These are phyloP conservation scores for Gisinianus flammeolus DNA, from an alignment of 2,888 invertebrate genomes.

Conservation along the genomic window DNA sequence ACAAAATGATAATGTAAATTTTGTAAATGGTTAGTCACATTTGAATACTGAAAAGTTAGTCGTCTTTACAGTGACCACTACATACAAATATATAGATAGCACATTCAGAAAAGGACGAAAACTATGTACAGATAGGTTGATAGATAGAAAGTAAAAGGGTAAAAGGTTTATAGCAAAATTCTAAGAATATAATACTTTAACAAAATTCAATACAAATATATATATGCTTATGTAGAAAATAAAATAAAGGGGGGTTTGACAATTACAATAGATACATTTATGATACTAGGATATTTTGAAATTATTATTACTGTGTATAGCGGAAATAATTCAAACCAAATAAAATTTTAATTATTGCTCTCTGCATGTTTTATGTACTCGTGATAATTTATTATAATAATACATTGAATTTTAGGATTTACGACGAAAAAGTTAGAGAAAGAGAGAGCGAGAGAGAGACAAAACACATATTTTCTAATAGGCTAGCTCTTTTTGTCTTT, in stretches of 20 bases:
- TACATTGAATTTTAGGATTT: neutral
- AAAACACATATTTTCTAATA: constrained; percentile 56
- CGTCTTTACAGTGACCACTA: too few species aligned
- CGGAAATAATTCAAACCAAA: neutral
- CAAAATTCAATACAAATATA: neutral
- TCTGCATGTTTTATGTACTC: neutral
- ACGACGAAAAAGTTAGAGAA: too few species aligned
- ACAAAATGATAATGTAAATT: too few species aligned
- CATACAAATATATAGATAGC: too few species aligned
- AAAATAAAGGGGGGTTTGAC: constrained; percentile 39
- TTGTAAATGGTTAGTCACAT: too few species aligned
- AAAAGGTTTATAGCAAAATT: too few species aligned
- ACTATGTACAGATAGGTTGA: too few species aligned
- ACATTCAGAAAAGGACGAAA: too few species aligned
- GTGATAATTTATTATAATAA: neutral
- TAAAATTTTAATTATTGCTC: neutral
- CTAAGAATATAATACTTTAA: neutral
- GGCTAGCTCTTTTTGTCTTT: constrained; percentile 52
- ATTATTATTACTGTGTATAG: neutral
- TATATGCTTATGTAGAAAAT: constrained; percentile 19
- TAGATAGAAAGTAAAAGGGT: too few species aligned
- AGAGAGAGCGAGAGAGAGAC: neutral
- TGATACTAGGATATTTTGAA: neutral
- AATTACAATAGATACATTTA: constrained; percentile 27
- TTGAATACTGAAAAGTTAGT: too few species aligned